Evolutionary conservation across 2,888 invertebrate species (phyloP), one percentile per base, ranked within the genome.

Genomic region (Tigriopus californicus): DNA sequence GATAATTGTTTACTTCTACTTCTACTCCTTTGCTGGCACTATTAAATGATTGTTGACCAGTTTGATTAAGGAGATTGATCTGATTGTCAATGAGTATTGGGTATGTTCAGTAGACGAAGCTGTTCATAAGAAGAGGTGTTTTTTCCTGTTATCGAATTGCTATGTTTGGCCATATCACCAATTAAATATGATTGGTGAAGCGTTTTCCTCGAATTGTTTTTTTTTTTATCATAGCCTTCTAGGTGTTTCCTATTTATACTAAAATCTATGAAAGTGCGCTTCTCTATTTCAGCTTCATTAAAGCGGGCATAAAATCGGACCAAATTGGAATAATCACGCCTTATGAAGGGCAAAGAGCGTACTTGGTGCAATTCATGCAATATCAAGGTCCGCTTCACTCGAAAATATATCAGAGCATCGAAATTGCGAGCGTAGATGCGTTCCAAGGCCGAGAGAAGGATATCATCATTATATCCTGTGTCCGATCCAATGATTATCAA

Each of bases 381-480:
- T 92, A 92, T 70, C 95, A 94, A 70, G 98, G 98, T 12, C 87
- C 92, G 12, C 75, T 99, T 60, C 94, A 97, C 70, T 85, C 91
- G 42, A 95, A 95, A 69, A 75, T 98, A 0, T 99, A 99, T 70
- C 85, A 94, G 74, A 95, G 97, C 70, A 92, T 99, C 60, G 98
- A 99, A 74, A 95, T 99, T 0, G 98, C 97, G 10, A 95, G 94
- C 72, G 98, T 99, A 2, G 98, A 99, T 72, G 98, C 98, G 0
- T 99, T 99, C 72, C 95, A 97, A 72, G 98, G 98, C 0, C 78
- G 98, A 54, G 98, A 99, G 70, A 99, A 99, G 69, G 98, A 99
- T 69, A 87, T 97, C 61, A 98, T 99, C 65, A 92, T 99, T 58
- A 88, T 99, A 84, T 95, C 95, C 0, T 98, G 97, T 72, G 98